A percentile compares a stretch with the other conserved stretches of the same genome.
phyloP scores from a whole-genome alignment of 1,140 invertebrate genomes.

The Drosophila micromelanica region DNA sequence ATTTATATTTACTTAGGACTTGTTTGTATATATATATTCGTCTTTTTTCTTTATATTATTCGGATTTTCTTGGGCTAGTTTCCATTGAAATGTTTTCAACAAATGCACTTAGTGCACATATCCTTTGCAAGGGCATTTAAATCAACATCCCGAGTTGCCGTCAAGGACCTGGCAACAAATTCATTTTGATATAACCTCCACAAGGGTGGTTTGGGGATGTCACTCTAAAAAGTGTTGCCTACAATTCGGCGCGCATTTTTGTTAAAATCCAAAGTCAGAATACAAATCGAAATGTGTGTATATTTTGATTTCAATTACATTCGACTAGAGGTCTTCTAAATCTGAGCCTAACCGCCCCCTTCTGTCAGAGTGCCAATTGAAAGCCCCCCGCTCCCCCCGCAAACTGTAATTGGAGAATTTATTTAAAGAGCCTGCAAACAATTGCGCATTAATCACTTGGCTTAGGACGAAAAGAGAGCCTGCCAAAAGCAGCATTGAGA shows the following conservation, averaged over 20 bases:
- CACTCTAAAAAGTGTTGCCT: conserved; percentile 48
- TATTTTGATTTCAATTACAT: conserved; percentile 49
- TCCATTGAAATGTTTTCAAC: too few relatives aligned
- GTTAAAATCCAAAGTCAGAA: conserved; percentile 13
- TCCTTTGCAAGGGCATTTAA: neutral
- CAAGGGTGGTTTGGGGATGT: neutral
- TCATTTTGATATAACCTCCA: conserved; percentile 19
- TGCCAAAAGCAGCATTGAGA: conserved; percentile 25
- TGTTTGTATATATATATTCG: too few relatives aligned
- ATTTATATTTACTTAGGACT: too few relatives aligned
- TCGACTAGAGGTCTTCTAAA: conserved; percentile 20
- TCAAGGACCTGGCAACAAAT: conserved; percentile 36
- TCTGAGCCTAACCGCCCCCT: neutral
- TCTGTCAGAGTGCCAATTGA: neutral
- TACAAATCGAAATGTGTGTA: conserved; percentile 31
- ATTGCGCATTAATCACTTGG: conserved; percentile 74
- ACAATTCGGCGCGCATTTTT: conserved; percentile 27
- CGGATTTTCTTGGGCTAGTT: too few relatives aligned
- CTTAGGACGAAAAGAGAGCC: conserved; percentile 20
- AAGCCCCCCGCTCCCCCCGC: too few relatives aligned
- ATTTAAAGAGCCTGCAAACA: conserved; percentile 71
- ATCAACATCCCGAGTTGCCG: neutral
- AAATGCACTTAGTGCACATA: neutral
- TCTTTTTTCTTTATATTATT: too few relatives aligned
- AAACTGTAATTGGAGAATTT: conserved; percentile 67